These are phyloP conservation scores for Flexamia atlantica DNA, from an alignment of 2,888 invertebrate genomes.

Conservation along the genomic window DNA sequence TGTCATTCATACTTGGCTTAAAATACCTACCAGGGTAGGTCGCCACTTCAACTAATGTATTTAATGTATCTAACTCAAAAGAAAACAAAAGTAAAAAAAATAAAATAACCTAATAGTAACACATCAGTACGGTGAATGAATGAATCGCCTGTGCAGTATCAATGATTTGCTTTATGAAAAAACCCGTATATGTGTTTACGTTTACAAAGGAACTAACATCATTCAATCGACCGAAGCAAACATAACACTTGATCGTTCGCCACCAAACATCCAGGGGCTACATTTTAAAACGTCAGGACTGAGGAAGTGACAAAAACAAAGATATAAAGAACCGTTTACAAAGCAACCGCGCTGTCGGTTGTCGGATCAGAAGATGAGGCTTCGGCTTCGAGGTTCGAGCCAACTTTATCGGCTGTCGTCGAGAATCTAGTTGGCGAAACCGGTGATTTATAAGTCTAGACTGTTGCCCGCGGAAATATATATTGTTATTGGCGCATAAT, in stretches of 20 bases:
- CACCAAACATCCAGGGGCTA: conserved; percentile 12
- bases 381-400: neutral
- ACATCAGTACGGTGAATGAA: too few relatives aligned
- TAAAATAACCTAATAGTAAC: too few relatives aligned
- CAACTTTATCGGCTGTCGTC: conserved; percentile 16
- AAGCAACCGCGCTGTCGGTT: neutral
- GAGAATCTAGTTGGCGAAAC: neutral
- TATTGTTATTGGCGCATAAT: conserved; percentile 33
- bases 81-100: too few relatives aligned
- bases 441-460: conserved; percentile 35
- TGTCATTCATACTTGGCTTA: too few relatives aligned
- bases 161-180: too few relatives aligned
- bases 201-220: too few relatives aligned
- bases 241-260: neutral
- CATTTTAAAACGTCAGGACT: conserved; percentile 8
- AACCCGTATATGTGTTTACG: too few relatives aligned
- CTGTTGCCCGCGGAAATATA: conserved; percentile 28
- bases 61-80: too few relatives aligned
- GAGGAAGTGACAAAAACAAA: conserved; percentile 17
- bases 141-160: too few relatives aligned
- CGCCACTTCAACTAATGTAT: too few relatives aligned
- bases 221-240: conserved; percentile 3
- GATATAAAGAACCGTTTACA: conserved; percentile 22
- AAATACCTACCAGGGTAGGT: too few relatives aligned
- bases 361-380: neutral